phyloP scores from a whole-genome alignment of 23 tunicate species.

The Botrylloides violaceus region DNA sequence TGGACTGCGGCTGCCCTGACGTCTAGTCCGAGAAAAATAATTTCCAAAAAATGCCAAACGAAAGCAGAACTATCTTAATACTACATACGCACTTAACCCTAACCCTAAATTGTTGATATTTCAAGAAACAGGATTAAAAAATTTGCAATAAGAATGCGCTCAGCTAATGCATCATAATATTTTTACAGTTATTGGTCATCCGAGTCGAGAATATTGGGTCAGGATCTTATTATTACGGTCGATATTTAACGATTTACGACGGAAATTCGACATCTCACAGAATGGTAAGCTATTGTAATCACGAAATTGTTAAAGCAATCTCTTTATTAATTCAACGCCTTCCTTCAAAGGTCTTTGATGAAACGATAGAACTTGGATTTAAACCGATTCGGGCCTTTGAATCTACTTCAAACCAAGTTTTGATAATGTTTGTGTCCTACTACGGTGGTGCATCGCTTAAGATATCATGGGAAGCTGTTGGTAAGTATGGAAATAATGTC shows the following conservation, averaged over 20 bases:
- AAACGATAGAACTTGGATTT: neutral
- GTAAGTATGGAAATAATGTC: neutral
- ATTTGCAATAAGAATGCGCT: no score
- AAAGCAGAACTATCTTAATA: no score
- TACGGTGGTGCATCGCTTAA: neutral
- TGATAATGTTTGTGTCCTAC: neutral
- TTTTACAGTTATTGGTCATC: neutral
- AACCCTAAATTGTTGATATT: no score
- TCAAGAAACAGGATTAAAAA: no score
- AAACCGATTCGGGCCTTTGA: neutral
- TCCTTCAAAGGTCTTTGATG: neutral
- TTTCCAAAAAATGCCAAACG: no score
- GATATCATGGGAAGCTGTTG: neutral
- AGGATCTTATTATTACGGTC: neutral
- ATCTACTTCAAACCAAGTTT: neutral
- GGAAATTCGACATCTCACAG: slow-evolving; percentile 33
- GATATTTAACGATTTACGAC: slow-evolving; percentile 21
- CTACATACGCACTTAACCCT: no score
- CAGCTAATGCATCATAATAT: no score
- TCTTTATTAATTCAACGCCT: no score
- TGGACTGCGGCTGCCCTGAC: no score
- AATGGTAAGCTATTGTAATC: no score
- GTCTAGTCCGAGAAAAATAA: no score
- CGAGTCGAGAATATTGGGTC: neutral
- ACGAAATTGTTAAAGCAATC: no score